Percentiles rank a stretch among this genome's conserved stretches.
Conservation (phyloP, 1,140 invertebrate genomes). For the Lysiphlebus fabarum region DNA sequence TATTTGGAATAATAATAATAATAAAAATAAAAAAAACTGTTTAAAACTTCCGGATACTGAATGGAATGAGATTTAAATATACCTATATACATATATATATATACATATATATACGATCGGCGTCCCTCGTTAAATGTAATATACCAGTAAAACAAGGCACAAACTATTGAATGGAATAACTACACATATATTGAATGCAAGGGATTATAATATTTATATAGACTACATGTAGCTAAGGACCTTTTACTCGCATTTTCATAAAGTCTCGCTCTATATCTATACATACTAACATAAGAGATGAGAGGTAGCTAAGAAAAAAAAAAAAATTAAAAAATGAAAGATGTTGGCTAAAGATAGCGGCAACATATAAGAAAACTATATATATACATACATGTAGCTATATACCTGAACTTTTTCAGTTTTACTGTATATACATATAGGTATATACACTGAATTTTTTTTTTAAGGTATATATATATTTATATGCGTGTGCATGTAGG, state of each 20-base stretch:
- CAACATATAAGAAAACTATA: constrained; percentile 17
- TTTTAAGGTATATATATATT: too few relatives aligned
- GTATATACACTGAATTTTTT: constrained; percentile 26
- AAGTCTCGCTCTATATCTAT: constrained; percentile 11
- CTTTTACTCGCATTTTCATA: constrained; percentile 7
- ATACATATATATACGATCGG: too few relatives aligned
- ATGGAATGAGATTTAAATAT: constrained; percentile 1
- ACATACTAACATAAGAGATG: too few relatives aligned
- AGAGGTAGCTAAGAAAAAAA: neutral
- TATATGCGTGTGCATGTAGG: too few relatives aligned
- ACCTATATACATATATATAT: too few relatives aligned
- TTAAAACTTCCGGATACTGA: neutral
- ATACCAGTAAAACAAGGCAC: constrained; percentile 48
- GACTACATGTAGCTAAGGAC: too few relatives aligned
- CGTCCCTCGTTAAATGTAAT: constrained; percentile 41
- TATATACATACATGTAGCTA: constrained; percentile 15
- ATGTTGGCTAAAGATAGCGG: constrained; percentile 20
- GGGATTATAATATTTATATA: constrained; percentile 34
- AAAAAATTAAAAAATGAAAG: neutral
- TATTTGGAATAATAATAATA: too few relatives aligned
- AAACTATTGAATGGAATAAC: constrained; percentile 37
- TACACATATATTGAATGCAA: too few relatives aligned
- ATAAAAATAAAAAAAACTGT: too few relatives aligned
- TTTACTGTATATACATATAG: constrained; percentile 3
- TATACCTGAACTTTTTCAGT: constrained; percentile 24